Evolutionary conservation across 37 sponge, comb jelly and placozoan genomes (phyloP), one percentile per base, ranked within the genome.

Genomic region (Amphimedon queenslandica): DNA sequence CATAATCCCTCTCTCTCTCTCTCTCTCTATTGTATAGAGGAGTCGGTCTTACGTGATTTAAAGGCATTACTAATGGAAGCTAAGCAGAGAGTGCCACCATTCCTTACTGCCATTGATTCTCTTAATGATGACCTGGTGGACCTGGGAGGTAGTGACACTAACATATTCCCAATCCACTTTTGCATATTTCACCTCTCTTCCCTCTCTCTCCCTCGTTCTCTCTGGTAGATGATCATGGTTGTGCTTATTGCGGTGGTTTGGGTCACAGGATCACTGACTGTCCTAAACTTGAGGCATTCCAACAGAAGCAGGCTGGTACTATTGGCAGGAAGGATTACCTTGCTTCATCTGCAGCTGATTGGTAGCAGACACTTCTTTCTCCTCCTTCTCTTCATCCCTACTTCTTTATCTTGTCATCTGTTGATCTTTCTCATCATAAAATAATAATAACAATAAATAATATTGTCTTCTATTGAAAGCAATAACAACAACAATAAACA

Each of bases 261-360:
- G 99, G 96, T 13, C 99, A 98, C 60, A 69, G 99, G 25, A 98
- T 98, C 40, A 94, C 99, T 21, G 99, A 94, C 40, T 98, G 99
- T 47, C 99, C 99, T 27, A 94, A 95, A 57, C 83, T 98, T 71
- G 99, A 92, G 37, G 87, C 93, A 42, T 81, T 92, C 23, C 93
- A 92, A 74, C 85, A 81, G 69, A 89, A 92, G 58, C 85, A 89
- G 79, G 90, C 88, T 1, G 82, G 82, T 2, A 92, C 64, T 57
- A 94, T 98, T 64, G 93, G 90, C 4, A 76, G 80, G 51, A 88
- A 86, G 74, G 99, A 98, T 66, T 98, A 92, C 61, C 58, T 98
- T 21, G 83, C 96, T n/a, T 63, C 69, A 0, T 86, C 96, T 5
- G 87, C 96, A n/a, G 90, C 93, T 21, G 99, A 98, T 56, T 98